Percentiles rank a stretch among this genome's conserved stretches.
Conservation (phyloP, 1,140 invertebrate species). For the Aradophagus sp. region DNA sequence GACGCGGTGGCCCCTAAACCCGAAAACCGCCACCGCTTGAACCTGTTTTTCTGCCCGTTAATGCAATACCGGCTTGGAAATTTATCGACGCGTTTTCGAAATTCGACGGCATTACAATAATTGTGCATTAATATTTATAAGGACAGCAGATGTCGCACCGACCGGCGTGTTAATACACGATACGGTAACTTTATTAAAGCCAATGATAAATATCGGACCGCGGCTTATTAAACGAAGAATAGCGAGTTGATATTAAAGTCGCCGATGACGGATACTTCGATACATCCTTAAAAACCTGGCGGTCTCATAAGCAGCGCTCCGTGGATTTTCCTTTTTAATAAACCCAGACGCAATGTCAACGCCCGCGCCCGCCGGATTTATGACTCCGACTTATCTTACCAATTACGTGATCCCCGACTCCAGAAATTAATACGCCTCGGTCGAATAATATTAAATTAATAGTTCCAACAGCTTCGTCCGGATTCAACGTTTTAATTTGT, state of each 20-base stretch:
- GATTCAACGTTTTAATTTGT: too few species aligned
- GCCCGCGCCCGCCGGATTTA: conserved; percentile 13
- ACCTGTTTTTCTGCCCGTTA: conserved; percentile 18
- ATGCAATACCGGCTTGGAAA: conserved; percentile 3
- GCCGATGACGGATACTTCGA: conserved; percentile 40
- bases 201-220: conserved; percentile 16
- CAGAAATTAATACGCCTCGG: too few species aligned
- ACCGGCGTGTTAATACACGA: conserved; percentile 14
- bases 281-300: conserved; percentile 42
- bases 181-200: conserved; percentile 41
- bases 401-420: conserved; percentile 2
- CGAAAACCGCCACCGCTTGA: conserved; percentile 12
- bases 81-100: conserved; percentile 41
- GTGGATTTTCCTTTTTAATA: conserved; percentile 42
- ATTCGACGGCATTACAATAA: conserved; percentile 17
- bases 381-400: conserved; percentile 4
- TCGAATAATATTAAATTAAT: too few species aligned
- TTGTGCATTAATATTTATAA: conserved; percentile 37
- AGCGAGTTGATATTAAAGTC: conserved; percentile 37
- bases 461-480: too few species aligned
- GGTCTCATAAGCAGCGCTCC: too few species aligned
- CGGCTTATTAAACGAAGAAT: conserved; percentile 38
- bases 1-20: background rate
- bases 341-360: conserved; percentile 29
- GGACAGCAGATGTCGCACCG: conserved; percentile 20